These are phyloP conservation scores for Eupsilia transversa DNA, from an alignment of 2,888 invertebrate species.

Conservation along the genomic window DNA sequence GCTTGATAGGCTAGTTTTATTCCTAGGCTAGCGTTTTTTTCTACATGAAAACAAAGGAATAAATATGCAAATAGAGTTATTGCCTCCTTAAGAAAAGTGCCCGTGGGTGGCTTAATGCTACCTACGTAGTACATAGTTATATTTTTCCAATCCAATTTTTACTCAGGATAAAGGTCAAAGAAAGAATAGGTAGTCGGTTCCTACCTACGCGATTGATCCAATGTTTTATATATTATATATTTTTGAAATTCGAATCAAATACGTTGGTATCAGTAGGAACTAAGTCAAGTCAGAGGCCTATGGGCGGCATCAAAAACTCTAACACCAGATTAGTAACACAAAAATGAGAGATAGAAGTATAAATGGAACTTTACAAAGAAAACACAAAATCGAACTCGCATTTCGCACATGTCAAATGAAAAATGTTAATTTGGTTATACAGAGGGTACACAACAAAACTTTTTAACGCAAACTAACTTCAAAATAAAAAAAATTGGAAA, in stretches of 20 bases:
- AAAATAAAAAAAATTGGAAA: conserved; percentile 17
- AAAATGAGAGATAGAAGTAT: too few species aligned
- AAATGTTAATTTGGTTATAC: not conserved
- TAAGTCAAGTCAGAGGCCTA: too few species aligned
- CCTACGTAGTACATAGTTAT: not conserved
- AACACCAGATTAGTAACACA: too few species aligned
- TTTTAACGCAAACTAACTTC: not conserved
- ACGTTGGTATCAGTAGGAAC: not conserved
- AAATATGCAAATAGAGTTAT: conserved; percentile 41
- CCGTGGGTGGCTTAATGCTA: conserved; percentile 1
- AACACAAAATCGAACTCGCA: not conserved
- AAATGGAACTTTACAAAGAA: not conserved
- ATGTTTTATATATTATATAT: not conserved
- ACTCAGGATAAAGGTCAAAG: conserved; percentile 16
- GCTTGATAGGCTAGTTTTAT: conserved; percentile 16
- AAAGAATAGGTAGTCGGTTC: not conserved
- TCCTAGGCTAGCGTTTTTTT: not conserved
- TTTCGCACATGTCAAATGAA: not conserved
- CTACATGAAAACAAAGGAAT: conserved; percentile 48
- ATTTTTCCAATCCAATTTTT: conserved; percentile 10
- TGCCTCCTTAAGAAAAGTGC: conserved; percentile 19
- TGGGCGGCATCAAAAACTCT: too few species aligned
- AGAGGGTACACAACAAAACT: not conserved
- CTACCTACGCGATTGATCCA: conserved; percentile 8
- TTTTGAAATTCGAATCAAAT: conserved; percentile 10